Evolutionary conservation across 2,888 invertebrate genomes (phyloP), one percentile per base, ranked within the genome.

Genomic region (Rhorus exstirpatorius): DNA sequence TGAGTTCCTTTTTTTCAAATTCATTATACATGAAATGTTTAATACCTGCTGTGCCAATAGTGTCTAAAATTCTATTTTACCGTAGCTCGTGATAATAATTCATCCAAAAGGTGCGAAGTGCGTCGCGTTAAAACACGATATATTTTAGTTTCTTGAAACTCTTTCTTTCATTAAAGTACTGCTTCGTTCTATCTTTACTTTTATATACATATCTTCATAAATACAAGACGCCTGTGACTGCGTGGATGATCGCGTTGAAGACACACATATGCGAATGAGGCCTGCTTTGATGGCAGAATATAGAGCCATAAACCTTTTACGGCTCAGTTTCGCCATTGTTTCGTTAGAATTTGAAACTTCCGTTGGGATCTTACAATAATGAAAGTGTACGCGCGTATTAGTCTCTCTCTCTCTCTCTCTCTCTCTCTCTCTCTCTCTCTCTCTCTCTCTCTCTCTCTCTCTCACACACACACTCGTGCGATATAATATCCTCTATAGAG

Each of bases 241-340:
- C 10, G 8, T 65, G n/a, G 12, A 21, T 49, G 49, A 17, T 46
- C 26, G 31, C 14, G 49, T 67, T 19, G n/a, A n/a, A n/a, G 14
- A 35, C 6, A 67, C 10, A 49, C 1, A 31, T n/a, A 21, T n/a
- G 49, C 84, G 85, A 84, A 80, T 65, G 81, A n/a, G n/a, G 77
- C 60, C 82, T 81, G 49, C 46, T 55, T 3, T 31, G 55, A n/a
- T 26, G 65, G 46, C 38, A 78, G 87, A 89, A 91, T 90, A 91
- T 90, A 89, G 89, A 91, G 91, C 89, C 90, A 87, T 91, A 91
- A 91, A 91, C 86, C 84, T n/a, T 89, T 89, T 89, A 90, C 86
- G 83, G 86, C 89, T 87, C 88, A 77, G 86, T 87, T 87, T 86
- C 87, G 83, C 87, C 85, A 89, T 87, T 88, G 89, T 90, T 90